These are phyloP conservation scores for Phania funesta DNA, from an alignment of 2,888 invertebrate genomes.

Conservation along the genomic window DNA sequence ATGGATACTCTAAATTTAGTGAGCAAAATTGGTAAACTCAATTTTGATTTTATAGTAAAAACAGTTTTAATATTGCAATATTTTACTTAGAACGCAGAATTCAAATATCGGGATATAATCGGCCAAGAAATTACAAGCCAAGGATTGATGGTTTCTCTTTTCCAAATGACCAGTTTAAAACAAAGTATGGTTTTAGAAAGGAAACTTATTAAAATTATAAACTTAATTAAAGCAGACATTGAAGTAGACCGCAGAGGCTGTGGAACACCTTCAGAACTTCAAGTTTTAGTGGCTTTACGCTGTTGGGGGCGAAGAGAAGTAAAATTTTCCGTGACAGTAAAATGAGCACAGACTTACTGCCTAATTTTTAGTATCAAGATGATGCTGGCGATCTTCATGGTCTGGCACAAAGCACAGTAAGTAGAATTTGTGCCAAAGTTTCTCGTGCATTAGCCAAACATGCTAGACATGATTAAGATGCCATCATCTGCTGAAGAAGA, in stretches of 20 bases:
- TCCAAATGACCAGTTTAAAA: constrained; percentile 12
- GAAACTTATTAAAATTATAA: neutral
- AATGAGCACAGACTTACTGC: neutral
- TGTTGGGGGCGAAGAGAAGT: constrained; percentile 23
- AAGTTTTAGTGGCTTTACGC: constrained; percentile 19
- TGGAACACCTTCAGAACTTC: constrained; percentile 7
- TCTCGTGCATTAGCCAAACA: constrained; percentile 17
- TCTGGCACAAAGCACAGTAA: constrained; percentile 26
- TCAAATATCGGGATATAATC: too few species aligned
- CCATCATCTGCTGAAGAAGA: constrained; percentile 41
- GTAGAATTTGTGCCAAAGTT: constrained; percentile 36
- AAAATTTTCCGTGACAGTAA: neutral
- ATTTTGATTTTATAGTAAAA: neutral
- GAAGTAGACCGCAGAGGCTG: neutral
- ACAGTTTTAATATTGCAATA: neutral
- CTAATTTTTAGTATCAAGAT: constrained; percentile 17
- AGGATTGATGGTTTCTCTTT: neutral
- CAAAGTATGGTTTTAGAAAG: constrained; percentile 9
- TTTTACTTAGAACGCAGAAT: neutral
- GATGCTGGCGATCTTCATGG: constrained; percentile 36
- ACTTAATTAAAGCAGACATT: constrained; percentile 12
- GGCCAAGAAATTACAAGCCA: neutral
- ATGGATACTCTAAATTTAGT: neutral
- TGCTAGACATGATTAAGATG: neutral
- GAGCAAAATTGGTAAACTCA: neutral